phyloP scores from a whole-genome alignment of 2,113 vertebrate genomes.

The Petaurus breviceps region DNA sequence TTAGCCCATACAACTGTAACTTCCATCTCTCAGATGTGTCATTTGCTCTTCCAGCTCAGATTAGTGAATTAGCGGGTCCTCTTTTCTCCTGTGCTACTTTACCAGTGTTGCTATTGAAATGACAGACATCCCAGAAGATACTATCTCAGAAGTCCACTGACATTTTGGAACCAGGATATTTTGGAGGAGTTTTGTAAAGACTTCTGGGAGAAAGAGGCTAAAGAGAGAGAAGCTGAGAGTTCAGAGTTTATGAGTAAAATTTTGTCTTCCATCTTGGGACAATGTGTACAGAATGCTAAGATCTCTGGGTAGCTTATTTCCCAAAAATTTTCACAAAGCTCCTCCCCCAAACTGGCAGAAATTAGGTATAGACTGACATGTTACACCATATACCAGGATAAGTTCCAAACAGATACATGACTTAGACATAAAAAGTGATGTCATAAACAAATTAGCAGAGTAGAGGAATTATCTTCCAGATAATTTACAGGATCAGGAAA shows the following conservation, averaged over 20 bases:
- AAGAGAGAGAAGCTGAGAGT: neutral
- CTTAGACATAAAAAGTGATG: neutral
- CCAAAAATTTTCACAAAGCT: neutral
- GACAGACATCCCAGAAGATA: neutral
- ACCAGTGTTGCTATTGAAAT: neutral
- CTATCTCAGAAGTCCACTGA: neutral
- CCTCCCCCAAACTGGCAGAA: neutral
- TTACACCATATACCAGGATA: neutral
- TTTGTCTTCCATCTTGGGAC: neutral
- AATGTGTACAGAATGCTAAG: neutral
- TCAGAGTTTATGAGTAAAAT: neutral
- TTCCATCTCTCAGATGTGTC: neutral
- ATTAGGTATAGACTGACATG: neutral
- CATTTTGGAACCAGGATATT: neutral
- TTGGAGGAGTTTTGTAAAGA: neutral
- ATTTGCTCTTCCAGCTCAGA: neutral
- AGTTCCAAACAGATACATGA: neutral
- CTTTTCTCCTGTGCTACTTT: neutral
- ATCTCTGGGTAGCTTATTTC: neutral
- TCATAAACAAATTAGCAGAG: neutral
- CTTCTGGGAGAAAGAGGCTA: neutral
- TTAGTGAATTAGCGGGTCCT: neutral
- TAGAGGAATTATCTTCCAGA: neutral
- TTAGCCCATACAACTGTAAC: neutral
- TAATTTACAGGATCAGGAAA: neutral